These are phyloP conservation scores for Pseudomyrmex gracilis DNA, from an alignment of 1,140 invertebrate species.

Conservation along the genomic window DNA sequence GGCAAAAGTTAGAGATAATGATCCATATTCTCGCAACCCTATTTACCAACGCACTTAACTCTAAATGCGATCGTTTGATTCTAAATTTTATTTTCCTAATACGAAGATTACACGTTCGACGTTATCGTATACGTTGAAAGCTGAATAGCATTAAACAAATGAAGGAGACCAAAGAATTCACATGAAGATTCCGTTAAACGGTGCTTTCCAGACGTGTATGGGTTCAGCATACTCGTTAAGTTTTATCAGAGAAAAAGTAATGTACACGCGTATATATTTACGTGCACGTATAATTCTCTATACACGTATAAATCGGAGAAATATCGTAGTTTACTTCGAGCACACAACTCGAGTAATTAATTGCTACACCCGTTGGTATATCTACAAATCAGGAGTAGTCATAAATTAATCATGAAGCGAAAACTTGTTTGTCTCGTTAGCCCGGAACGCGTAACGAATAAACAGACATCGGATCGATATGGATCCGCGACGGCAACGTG, in stretches of 20 bases:
- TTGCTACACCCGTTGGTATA: too few species aligned
- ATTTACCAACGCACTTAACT: not conserved
- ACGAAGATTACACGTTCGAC: conserved; percentile 19
- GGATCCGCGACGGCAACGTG: conserved; percentile 19
- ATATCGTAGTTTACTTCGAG: not conserved
- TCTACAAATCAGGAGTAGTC: not conserved
- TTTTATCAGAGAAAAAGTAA: conserved; percentile 1
- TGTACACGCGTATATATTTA: not conserved
- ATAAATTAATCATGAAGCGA: conserved; percentile 18
- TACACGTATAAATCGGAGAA: not conserved
- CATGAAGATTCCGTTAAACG: not conserved
- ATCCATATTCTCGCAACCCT: not conserved
- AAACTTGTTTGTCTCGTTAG: conserved; percentile 34
- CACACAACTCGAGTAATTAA: not conserved
- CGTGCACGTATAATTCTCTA: not conserved
- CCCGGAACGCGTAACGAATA: not conserved
- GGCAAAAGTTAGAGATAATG: conserved; percentile 5
- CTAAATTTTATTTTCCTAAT: conserved; percentile 33
- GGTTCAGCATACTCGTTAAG: not conserved
- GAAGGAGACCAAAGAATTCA: not conserved
- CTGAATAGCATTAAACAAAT: conserved; percentile 16
- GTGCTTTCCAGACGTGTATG: not conserved
- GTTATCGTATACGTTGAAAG: conserved; percentile 1
- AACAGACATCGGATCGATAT: conserved; percentile 27
- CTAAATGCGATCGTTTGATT: conserved; percentile 13